Evolutionary conservation across 2,888 invertebrate genomes (phyloP), one percentile per base, ranked within the genome.

Genomic region (Torymus aiolomorphi): DNA sequence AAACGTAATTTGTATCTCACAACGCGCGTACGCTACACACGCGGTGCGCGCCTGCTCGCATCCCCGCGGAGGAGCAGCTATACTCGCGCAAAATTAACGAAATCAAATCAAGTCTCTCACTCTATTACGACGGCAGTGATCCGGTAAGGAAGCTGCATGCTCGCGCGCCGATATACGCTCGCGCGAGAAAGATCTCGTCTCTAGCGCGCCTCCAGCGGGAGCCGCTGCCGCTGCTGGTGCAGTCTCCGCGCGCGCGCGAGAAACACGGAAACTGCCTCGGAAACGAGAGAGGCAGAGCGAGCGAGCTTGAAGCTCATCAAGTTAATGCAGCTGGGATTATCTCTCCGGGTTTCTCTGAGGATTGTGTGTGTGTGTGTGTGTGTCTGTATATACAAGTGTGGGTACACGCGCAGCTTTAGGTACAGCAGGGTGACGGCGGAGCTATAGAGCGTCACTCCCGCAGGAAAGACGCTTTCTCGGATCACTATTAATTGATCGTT

Each of bases 321-420:
- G 87, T 87, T 89, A 89, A 90, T 90, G 90, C 89, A 89, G 87
- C 88, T 88, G 89, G 89, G 88, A 89, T 89, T 88, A 88, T 88
- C 87, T 87, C 31, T 3, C 31, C 31, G 31, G 31, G 31, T 31
- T 83, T 85, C 83, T 20, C 85, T 86, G 80, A 81, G 85, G 86
- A 86, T 86, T 84, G 85, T 31, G 2, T 31, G 4, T 31, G 31
- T 31, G 31, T 31, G 4, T 1, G 31, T 31, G 8, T 2, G 8
- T 31, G 8, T 31, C 0, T 31, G 31, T 24, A 24, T 3, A 24
- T 24, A 24, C 3, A 3, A 24, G 24, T 2, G 24, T 24, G 3
- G 2, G n/a, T n/a, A n/a, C 20, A 20, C 1, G 20, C 20, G 20
- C 20, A 2, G 20, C 20, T 20, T 1, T 20, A 2, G 20, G 20